A percentile compares a stretch with the other conserved stretches of the same genome.
These are phyloP conservation scores for Simalia tracyae DNA, from an alignment of 2,797 vertebrate species.

Conservation along the genomic window DNA sequence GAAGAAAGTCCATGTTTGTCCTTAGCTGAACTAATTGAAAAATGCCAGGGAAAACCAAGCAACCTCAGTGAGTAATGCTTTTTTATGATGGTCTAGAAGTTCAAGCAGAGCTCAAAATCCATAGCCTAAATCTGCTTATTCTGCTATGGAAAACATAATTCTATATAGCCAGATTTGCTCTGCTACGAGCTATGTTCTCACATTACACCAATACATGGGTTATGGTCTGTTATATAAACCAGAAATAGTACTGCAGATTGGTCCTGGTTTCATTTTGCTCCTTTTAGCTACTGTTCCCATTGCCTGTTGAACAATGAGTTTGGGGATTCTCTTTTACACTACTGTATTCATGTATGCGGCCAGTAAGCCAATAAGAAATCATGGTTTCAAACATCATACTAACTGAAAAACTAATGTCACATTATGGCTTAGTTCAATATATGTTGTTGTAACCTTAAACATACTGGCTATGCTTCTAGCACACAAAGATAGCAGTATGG, in stretches of 20 bases:
- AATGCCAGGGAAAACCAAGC: background rate
- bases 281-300: background rate
- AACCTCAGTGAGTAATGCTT: background rate
- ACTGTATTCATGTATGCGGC: background rate
- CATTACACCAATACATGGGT: background rate
- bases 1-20: background rate
- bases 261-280: background rate
- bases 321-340: no score
- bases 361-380: background rate
- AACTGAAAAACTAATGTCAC: background rate
- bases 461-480: background rate
- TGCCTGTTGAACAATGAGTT: background rate
- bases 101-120: background rate
- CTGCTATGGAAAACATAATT: background rate
- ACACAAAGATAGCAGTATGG: background rate
- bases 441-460: background rate
- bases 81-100: no score
- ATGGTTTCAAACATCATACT: background rate
- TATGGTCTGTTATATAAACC: background rate
- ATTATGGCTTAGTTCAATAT: background rate
- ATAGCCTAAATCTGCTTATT: background rate
- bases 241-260: no score
- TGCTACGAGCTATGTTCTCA: background rate
- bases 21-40: background rate
- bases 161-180: background rate